These are phyloP conservation scores for Entomobrya proxima DNA, from an alignment of 2,888 invertebrate genomes.

Conservation along the genomic window DNA sequence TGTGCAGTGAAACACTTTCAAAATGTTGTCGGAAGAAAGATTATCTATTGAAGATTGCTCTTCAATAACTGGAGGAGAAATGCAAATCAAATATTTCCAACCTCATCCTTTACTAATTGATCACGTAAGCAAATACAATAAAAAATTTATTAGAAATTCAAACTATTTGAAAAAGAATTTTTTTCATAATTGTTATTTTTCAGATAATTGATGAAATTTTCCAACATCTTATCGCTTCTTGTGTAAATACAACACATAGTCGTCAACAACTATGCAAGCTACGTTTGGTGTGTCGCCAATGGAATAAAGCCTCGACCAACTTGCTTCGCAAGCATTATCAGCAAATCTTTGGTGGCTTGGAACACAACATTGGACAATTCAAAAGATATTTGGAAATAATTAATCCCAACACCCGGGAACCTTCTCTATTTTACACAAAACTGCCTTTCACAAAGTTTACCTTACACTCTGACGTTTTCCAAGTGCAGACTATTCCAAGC, in stretches of 20 bases:
- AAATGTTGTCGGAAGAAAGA: too few relatives aligned
- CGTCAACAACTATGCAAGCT: constrained; percentile 61
- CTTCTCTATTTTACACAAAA: constrained; percentile 19
- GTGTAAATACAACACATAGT: constrained; percentile 53
- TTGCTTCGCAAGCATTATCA: constrained; percentile 54
- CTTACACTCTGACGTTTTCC: constrained; percentile 65
- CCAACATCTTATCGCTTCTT: constrained; percentile 50
- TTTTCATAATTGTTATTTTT: constrained; percentile 22
- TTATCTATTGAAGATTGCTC: neutral
- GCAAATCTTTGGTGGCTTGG: constrained; percentile 63
- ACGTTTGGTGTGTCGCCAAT: constrained; percentile 66
- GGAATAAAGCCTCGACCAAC: constrained; percentile 62
- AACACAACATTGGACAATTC: constrained; percentile 66
- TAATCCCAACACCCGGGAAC: neutral
- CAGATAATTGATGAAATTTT: constrained; percentile 69
- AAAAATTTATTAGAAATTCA: neutral
- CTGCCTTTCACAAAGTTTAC: constrained; percentile 65
- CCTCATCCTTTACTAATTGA: constrained; percentile 69
- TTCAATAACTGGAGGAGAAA: too few relatives aligned
- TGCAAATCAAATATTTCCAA: neutral
- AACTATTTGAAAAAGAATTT: neutral
- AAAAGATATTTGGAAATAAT: constrained; percentile 59
- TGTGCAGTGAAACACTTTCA: too few relatives aligned
- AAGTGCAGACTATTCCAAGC: constrained; percentile 45
- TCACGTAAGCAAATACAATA: constrained; percentile 50